Base-by-base conservation (phyloP, 2,797 vertebrate species). In the Danio aesculapii region DNA sequence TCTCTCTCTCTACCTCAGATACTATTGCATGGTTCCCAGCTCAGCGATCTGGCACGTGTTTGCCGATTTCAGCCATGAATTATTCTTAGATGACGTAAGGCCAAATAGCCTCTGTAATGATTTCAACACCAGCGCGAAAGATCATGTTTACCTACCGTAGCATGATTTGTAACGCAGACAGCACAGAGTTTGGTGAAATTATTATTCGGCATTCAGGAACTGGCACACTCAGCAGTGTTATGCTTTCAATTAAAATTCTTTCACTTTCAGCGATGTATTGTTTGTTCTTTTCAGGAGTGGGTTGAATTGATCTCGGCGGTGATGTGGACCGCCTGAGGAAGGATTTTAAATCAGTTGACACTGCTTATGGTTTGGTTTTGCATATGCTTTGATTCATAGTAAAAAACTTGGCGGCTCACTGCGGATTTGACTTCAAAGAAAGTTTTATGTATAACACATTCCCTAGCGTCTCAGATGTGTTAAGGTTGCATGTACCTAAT, bases 161-260 rank as follows among this genome's bases (percentile, higher is more conserved):
- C 50, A 49, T 75, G 52, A 84, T 82, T 82, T 69, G 9, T 63
- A 53, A 79, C 30, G 19, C 55, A 19, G 50, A 74, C 43, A 41
- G 39, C 12, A 14, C 47, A 6, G 55, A 3, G 49, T 72, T 72
- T 64, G 19, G 39, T 58, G 50, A 72, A 72, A 71, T 72, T 46
- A 52, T 78, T 69, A 39, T 78, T 78, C 55, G 43, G 30, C 19
- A 4, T 62, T 80, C 47, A 69, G 49, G 44, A 74, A 47, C 77
- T 78, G 71, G 70, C 59, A 64, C 77, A 70, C 39, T 30, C 14
- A 68, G 70, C n/a, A 6, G 61, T 77, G 50, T 82, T 81, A 68
- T 82, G 79, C 73, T 81, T 79, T 75, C 66, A 75, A 72, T 83
- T 84, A 78, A 83, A 79, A 75, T 84, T 79, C 70, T 47, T 81